These are phyloP conservation scores for Sisor rabdophorus DNA, from an alignment of 2,113 vertebrate species.

Conservation along the genomic window DNA sequence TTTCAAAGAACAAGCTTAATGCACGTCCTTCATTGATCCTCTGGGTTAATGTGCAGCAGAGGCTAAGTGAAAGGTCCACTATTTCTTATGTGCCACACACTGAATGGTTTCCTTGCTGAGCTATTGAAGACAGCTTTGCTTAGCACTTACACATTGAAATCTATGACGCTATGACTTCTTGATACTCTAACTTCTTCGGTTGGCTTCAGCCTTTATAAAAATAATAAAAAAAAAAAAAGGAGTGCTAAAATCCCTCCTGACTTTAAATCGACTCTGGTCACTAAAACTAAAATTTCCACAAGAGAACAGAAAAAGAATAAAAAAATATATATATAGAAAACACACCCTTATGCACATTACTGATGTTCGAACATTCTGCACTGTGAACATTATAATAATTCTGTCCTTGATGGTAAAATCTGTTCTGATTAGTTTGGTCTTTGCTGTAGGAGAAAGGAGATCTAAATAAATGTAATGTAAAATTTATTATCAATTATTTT, in stretches of 20 bases:
- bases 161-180: constrained; percentile 33
- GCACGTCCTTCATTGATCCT: constrained; percentile 67
- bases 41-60: constrained; percentile 57
- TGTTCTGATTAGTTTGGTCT: neutral
- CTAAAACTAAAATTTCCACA: neutral
- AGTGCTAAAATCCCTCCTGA: neutral
- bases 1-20: constrained; percentile 67
- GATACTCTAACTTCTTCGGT: neutral
- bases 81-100: constrained; percentile 32
- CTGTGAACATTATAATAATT: neutral
- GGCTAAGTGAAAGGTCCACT: constrained; percentile 61
- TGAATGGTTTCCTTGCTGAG: constrained; percentile 33
- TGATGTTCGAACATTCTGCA: neutral
- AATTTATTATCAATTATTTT: neutral
- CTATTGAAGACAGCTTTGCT: constrained; percentile 31
- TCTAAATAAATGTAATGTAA: neutral
- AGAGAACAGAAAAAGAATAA: neutral
- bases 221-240: no score
- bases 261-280: neutral
- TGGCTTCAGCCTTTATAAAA: no score
- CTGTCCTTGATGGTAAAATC: neutral
- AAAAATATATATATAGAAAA: neutral
- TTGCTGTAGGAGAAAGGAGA: neutral
- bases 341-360: neutral
- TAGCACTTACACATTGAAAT: constrained; percentile 42